Conservation (phyloP, 2,113 vertebrate genomes). For the Mormyrus iriodes region DNA sequence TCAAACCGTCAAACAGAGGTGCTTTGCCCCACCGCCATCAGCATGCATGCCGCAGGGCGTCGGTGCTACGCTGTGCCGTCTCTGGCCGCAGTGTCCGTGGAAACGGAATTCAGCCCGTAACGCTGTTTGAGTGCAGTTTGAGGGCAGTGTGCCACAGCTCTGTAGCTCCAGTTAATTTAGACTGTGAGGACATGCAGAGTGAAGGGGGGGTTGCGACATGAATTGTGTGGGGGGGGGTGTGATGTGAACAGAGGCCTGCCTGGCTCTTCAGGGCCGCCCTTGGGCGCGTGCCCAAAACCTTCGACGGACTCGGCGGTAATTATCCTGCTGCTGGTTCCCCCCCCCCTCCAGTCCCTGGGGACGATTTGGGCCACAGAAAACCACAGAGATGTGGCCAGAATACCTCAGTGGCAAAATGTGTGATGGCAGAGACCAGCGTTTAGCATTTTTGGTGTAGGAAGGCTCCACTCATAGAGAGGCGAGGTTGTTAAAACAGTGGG, state of each 20-base stretch:
- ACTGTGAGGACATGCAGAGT: background rate
- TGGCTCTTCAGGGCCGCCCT: background rate
- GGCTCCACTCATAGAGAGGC: background rate
- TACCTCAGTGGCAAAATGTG: background rate
- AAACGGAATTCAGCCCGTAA: background rate
- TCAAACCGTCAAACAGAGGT: background rate
- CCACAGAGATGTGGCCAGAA: background rate
- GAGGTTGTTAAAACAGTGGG: background rate
- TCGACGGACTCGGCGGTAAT: background rate
- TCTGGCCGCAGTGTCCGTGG: background rate
- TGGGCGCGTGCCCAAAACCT: background rate
- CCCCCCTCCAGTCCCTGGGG: background rate
- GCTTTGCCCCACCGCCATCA: background rate
- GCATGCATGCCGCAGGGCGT: background rate
- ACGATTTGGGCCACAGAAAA: background rate
- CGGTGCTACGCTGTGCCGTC: background rate
- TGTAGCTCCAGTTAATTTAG: background rate
- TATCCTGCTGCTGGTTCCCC: background rate
- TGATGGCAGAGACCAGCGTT: background rate
- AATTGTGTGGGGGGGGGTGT: background rate
- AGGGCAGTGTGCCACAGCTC: background rate
- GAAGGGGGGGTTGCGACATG: background rate
- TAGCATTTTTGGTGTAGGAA: background rate
- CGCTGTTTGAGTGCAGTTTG: background rate
- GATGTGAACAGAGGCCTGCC: background rate